Percentiles rank a stretch among this genome's conserved stretches.
These are phyloP conservation scores for Colossoma macropomum DNA, from an alignment of 2,113 vertebrate species.

Conservation along the genomic window DNA sequence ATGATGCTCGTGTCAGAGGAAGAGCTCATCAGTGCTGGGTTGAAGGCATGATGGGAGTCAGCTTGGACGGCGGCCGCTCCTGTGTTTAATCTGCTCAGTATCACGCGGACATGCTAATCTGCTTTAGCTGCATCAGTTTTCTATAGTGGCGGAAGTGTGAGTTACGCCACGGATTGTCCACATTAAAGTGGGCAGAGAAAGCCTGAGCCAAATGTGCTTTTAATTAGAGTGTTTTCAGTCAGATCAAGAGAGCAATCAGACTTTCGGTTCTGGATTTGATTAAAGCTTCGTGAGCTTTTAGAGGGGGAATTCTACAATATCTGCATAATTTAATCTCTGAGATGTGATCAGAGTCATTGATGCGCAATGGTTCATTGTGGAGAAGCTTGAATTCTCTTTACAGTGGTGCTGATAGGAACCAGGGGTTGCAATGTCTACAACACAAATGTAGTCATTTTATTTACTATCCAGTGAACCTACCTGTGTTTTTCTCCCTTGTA, in stretches of 20 bases:
- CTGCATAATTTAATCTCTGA: too few species aligned
- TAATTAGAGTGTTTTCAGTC: background rate
- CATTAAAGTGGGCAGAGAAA: background rate
- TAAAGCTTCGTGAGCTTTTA: slow-evolving; percentile 3
- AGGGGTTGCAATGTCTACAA: too few species aligned
- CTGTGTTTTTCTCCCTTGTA: too few species aligned
- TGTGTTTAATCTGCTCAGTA: slow-evolving; percentile 43
- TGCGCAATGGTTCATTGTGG: too few species aligned
- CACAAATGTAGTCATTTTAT: too few species aligned
- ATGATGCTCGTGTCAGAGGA: background rate
- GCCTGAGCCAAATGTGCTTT: background rate
- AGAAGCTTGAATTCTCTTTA: too few species aligned
- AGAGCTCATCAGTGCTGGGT: background rate
- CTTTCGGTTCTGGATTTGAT: background rate
- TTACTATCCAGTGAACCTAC: too few species aligned
- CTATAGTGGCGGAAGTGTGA: slow-evolving; percentile 7
- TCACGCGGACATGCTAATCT: slow-evolving; percentile 34
- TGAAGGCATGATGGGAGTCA: slow-evolving; percentile 6
- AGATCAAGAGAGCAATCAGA: background rate
- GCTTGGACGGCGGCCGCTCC: slow-evolving; percentile 4
- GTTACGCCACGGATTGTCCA: background rate
- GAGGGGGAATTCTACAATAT: too few species aligned
- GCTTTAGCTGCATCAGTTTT: slow-evolving; percentile 18
- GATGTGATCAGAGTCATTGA: too few species aligned
- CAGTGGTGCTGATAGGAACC: too few species aligned